Percentiles rank a stretch among this genome's conserved stretches.
Conservation (phyloP, 2,113 vertebrate genomes). For the Plestiodon gilberti region DNA sequence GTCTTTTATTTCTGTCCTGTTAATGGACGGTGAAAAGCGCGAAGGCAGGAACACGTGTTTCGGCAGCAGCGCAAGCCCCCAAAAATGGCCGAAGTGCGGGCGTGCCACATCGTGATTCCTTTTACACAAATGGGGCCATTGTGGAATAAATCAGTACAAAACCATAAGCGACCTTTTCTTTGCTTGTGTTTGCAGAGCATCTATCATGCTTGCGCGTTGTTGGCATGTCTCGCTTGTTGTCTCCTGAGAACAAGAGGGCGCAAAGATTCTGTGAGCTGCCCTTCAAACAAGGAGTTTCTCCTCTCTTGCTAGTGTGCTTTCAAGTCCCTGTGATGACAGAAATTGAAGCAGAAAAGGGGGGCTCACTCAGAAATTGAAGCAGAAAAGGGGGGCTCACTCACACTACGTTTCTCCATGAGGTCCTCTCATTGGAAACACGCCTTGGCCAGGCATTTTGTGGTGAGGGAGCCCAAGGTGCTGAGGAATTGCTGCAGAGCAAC, state of each 20-base stretch:
- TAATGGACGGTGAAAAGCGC: slow-evolving; percentile 1
- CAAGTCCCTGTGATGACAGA: not conserved
- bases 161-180: not conserved
- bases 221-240: not conserved
- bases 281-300: not conserved
- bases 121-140: not conserved
- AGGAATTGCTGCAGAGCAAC: too few species aligned
- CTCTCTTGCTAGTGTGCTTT: not conserved
- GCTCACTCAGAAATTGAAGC: too few species aligned
- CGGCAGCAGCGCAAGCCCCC: not conserved
- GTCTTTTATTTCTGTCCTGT: slow-evolving; percentile 12
- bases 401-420: too few species aligned
- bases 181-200: not conserved
- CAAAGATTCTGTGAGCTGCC: too few species aligned
- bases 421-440: too few species aligned
- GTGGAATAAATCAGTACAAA: not conserved
- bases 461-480: too few species aligned
- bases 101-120: not conserved
- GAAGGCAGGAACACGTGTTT: not conserved
- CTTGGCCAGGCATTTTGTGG: too few species aligned
- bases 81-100: not conserved
- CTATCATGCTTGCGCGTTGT: not conserved
- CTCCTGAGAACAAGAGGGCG: not conserved
- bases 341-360: too few species aligned
- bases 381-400: too few species aligned